A percentile compares a stretch with the other conserved stretches of the same genome.
phyloP scores from a whole-genome alignment of 1,140 invertebrate species.

The Drosophila lowei region DNA sequence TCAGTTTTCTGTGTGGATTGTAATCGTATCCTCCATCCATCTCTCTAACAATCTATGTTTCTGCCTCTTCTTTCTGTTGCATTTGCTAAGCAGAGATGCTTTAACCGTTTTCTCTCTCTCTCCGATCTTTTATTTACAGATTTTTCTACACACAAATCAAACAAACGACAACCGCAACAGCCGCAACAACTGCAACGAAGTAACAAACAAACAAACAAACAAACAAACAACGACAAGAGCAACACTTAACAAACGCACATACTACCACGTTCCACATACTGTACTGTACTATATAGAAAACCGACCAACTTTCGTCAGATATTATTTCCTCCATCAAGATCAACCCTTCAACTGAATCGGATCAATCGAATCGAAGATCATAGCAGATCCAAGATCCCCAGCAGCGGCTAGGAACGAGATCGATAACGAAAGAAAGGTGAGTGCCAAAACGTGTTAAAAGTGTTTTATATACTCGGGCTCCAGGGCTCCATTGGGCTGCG shows the following conservation, averaged over 20 bases:
- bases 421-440: too few species aligned
- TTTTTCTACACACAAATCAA: constrained; percentile 62
- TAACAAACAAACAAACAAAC: constrained; percentile 19
- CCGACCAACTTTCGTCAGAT: constrained; percentile 56
- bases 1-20: constrained; percentile 37
- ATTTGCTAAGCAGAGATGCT: constrained; percentile 14
- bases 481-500: too few species aligned
- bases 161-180: constrained; percentile 55
- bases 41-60: not conserved
- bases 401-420: constrained; percentile 40
- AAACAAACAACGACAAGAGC: constrained; percentile 24
- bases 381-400: too few species aligned
- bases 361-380: constrained; percentile 2
- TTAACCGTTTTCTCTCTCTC: constrained; percentile 28
- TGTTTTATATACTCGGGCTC: too few species aligned
- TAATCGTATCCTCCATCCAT: constrained; percentile 1
- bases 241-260: constrained; percentile 34
- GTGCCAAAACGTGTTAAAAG: too few species aligned
- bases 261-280: constrained; percentile 24
- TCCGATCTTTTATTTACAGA: constrained; percentile 67
- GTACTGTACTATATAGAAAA: constrained; percentile 48
- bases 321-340: constrained; percentile 15
- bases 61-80: constrained; percentile 15
- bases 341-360: constrained; percentile 31
- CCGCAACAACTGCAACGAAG: constrained; percentile 48